A percentile compares a stretch with the other conserved stretches of the same genome.
Conservation (phyloP, 2,113 vertebrate genomes). For the Rissa tridactyla region DNA sequence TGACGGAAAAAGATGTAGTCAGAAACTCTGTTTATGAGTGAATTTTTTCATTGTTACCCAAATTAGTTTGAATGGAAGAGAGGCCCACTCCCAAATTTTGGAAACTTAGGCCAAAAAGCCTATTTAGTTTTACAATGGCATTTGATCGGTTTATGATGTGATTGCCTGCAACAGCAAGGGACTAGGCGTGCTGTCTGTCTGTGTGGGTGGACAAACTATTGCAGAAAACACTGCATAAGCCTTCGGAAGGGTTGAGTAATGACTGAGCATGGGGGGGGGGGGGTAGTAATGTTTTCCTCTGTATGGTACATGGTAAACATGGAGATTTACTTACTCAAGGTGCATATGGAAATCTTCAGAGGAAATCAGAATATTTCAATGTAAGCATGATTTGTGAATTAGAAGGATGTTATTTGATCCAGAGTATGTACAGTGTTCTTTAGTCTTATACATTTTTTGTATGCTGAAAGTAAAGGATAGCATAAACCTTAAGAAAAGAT, state of each 20-base stretch:
- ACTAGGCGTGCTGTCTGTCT: neutral
- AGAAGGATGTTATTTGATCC: neutral
- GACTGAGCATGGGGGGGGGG: neutral
- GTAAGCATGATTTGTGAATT: neutral
- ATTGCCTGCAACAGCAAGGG: neutral
- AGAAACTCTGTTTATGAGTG: conserved; percentile 19
- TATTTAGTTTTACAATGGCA: conserved; percentile 42
- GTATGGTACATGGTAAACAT: neutral
- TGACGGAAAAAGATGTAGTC: conserved; percentile 60
- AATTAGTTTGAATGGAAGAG: conserved; percentile 60
- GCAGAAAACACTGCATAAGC: neutral
- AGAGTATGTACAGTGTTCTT: neutral
- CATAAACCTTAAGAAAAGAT: neutral
- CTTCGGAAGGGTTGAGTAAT: neutral
- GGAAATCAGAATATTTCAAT: neutral
- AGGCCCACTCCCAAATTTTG: conserved; percentile 54
- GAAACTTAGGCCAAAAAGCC: conserved; percentile 37
- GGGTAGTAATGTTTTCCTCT: neutral
- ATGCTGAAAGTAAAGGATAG: neutral
- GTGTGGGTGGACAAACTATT: neutral
- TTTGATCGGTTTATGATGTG: conserved; percentile 46
- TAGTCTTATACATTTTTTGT: neutral
- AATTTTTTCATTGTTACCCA: conserved; percentile 57
- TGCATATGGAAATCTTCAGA: neutral
- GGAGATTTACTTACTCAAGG: neutral